Evolutionary conservation across 2,113 vertebrate species (phyloP), one percentile per base, ranked within the genome.

Genomic region (Chelonoidis abingdonii): DNA sequence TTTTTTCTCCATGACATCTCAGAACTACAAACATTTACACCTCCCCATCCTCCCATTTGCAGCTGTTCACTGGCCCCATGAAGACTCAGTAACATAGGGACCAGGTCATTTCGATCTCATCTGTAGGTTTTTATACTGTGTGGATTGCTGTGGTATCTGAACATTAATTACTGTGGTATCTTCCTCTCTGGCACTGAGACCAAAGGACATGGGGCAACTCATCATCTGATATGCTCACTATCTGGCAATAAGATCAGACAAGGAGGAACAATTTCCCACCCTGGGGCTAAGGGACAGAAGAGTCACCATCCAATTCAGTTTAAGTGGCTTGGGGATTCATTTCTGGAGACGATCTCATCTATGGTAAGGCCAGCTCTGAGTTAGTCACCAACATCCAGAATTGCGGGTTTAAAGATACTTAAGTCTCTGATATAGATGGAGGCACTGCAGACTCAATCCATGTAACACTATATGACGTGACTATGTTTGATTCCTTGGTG

Each of bases 321-420:
- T 0, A 2, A 29, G 56, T 86, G 54, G 31, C 9, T 47, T 4
- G 21, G 22, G 57, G 29, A 5, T 47, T 24, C 35, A 75, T 59
- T 78, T 47, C 29, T 78, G 75, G 41, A 78, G 41, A 78, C 13
- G 10, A n/a, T n/a, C 65, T 38, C 10, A 78, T 49, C 52, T 49
- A 8, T 0, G 0, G n/a, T 57, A 31, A 86, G 41, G 8, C 35
- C 50, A 31, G 13, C 41, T 49, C 14, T 80, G 65, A 89, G 35
- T 75, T 92, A 52, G 25, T 1, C 7, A 44, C 7, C 72, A 52
- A 2, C 21, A 25, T 4, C 29, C 59, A 82, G 3, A 9, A 62
- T 72, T 65, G 50, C 47, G 4, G 1, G 21, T 14, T 24, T 69
- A 89, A 90, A 87, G 75, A 31, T 2, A 13, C 22, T 52, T 72